phyloP scores from a whole-genome alignment of 2,888 invertebrate species.

The Agrochola lychnidis region DNA sequence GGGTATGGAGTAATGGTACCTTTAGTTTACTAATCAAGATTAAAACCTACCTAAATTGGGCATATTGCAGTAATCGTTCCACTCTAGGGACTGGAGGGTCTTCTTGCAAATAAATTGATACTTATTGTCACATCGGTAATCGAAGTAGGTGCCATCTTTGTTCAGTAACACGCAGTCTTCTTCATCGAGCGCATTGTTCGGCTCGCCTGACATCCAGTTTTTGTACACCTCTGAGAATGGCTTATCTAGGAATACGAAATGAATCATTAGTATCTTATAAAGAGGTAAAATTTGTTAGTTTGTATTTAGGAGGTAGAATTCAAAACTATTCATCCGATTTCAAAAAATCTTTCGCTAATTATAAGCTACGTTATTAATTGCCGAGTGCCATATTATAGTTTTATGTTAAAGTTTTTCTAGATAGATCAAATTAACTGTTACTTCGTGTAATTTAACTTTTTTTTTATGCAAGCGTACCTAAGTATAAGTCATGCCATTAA shows the following conservation, averaged over 20 bases:
- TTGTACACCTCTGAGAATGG: background rate
- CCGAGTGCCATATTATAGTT: no score
- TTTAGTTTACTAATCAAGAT: no score
- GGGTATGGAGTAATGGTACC: no score
- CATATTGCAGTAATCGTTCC: conserved; percentile 79
- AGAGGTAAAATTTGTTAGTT: background rate
- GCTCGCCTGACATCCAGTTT: background rate
- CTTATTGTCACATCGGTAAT: conserved; percentile 69
- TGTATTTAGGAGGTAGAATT: background rate
- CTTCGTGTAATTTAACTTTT: no score
- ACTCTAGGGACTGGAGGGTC: conserved; percentile 72
- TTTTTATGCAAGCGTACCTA: no score
- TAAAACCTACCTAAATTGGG: conserved; percentile 74
- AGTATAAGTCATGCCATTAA: background rate
- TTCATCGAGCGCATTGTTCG: background rate
- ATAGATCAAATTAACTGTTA: no score
- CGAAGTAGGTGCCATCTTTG: background rate
- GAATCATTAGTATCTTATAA: background rate
- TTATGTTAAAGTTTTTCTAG: no score
- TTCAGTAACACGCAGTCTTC: background rate
- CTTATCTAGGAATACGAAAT: background rate
- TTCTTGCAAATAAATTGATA: conserved; percentile 84
- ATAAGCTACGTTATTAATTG: no score
- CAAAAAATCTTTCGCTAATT: background rate
- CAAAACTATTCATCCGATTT: background rate